A percentile compares a stretch with the other conserved stretches of the same genome.
phyloP scores from a whole-genome alignment of 2,113 vertebrate genomes.

The Craseonycteris thonglongyai region DNA sequence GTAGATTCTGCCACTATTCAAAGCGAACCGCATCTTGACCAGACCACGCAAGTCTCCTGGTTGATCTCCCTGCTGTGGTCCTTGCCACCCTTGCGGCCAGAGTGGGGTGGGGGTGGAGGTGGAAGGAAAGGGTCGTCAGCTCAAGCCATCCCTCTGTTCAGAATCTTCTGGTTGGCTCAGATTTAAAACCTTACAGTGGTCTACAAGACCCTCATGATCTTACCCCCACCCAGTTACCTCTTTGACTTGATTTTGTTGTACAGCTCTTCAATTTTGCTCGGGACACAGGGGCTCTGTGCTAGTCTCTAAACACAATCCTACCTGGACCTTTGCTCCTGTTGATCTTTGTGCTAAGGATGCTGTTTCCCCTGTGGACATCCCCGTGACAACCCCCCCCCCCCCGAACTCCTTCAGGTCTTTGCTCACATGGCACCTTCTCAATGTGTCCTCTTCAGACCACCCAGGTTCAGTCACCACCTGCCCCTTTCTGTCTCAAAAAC shows the following conservation, averaged over 20 bases:
- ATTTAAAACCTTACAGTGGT: background rate
- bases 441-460: background rate
- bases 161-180: background rate
- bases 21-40: background rate
- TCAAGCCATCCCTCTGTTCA: background rate
- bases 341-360: background rate
- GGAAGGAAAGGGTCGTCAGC: background rate
- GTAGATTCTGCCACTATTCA: background rate
- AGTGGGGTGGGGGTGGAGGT: fast-evolving
- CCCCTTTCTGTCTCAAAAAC: background rate
- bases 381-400: background rate
- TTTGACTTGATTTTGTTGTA: background rate
- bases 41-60: background rate
- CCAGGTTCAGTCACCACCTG: background rate
- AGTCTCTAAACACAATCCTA: background rate
- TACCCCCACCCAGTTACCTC: background rate
- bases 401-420: background rate
- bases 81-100: background rate
- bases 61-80: background rate
- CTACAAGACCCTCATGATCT: background rate
- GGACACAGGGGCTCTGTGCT: background rate
- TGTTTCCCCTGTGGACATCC: background rate
- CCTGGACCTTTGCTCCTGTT: background rate
- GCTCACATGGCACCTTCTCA: background rate
- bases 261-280: background rate